Percentiles rank a stretch among this genome's conserved stretches.
These are phyloP conservation scores for Zele albiditarsus DNA, from an alignment of 2,888 invertebrate species.

Conservation along the genomic window DNA sequence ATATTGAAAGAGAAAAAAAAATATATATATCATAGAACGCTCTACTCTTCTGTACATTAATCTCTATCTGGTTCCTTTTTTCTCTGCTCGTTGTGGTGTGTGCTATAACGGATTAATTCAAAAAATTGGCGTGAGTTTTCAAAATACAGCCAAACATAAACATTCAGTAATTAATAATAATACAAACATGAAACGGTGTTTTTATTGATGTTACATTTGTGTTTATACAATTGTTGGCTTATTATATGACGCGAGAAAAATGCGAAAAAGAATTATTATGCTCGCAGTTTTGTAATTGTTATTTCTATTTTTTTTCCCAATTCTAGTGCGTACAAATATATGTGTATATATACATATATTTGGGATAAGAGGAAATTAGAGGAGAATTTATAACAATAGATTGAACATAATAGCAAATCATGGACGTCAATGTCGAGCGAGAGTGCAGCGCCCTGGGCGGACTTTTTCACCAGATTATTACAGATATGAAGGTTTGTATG, in stretches of 20 bases:
- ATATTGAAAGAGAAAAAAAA: neutral
- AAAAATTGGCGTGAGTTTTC: too few species aligned
- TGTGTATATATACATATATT: neutral
- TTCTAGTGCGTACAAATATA: neutral
- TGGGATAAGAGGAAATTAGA: neutral
- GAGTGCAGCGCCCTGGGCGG: conserved; percentile 92
- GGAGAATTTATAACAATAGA: conserved; percentile 22
- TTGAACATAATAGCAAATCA: conserved; percentile 59
- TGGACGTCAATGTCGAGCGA: conserved; percentile 85
- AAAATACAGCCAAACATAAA: too few species aligned
- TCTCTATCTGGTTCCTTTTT: too few species aligned
- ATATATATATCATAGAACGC: neutral
- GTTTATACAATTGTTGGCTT: neutral
- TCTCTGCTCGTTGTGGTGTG: too few species aligned
- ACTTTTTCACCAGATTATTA: conserved; percentile 95
- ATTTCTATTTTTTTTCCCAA: neutral
- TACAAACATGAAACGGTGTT: neutral
- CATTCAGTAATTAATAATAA: too few species aligned
- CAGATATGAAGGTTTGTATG: conserved; percentile 91
- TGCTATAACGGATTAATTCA: too few species aligned
- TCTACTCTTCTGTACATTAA: too few species aligned
- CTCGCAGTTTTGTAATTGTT: neutral
- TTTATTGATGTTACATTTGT: neutral
- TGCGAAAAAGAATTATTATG: conserved; percentile 6
- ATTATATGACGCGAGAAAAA: neutral